phyloP scores from a whole-genome alignment of 2,888 invertebrate genomes.

The Pyrochroa serraticornis region DNA sequence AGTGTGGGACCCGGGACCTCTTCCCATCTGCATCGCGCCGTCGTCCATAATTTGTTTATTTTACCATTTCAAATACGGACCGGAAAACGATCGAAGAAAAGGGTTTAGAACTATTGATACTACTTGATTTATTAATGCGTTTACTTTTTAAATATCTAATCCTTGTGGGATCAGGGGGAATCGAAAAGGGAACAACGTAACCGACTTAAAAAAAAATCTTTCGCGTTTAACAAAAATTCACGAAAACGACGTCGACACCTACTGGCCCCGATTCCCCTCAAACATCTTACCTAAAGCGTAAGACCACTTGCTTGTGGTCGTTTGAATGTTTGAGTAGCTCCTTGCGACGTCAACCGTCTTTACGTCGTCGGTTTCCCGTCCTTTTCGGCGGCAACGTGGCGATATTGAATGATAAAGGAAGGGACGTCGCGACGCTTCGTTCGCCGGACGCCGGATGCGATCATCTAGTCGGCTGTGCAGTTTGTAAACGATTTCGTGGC shows the following conservation, averaged over 20 bases:
- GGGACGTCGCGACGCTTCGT: slow-evolving; percentile 52
- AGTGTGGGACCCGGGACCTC: slow-evolving; percentile 37
- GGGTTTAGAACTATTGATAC: slow-evolving; percentile 37
- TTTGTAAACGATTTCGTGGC: slow-evolving; percentile 48
- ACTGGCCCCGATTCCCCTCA: background rate
- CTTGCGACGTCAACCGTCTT: background rate
- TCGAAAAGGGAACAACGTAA: slow-evolving; percentile 4
- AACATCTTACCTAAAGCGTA: slow-evolving; percentile 28
- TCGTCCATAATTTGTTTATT: slow-evolving; percentile 42
- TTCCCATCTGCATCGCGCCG: slow-evolving; percentile 33
- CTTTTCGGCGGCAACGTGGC: slow-evolving; percentile 7
- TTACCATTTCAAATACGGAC: slow-evolving; percentile 27
- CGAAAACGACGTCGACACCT: too few species aligned
- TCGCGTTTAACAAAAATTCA: too few species aligned
- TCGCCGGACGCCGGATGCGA: slow-evolving; percentile 59
- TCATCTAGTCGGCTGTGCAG: slow-evolving; percentile 61
- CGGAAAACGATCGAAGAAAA: slow-evolving; percentile 10
- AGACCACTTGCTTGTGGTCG: slow-evolving; percentile 46
- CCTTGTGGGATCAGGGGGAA: slow-evolving; percentile 47
- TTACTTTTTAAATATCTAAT: slow-evolving; percentile 43
- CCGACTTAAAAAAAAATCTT: too few species aligned
- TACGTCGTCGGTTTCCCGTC: background rate
- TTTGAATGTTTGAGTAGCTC: slow-evolving; percentile 42
- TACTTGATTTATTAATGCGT: slow-evolving; percentile 45
- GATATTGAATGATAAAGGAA: slow-evolving; percentile 48